phyloP scores from a whole-genome alignment of 2,113 vertebrate genomes.

The Pollachius pollachius region DNA sequence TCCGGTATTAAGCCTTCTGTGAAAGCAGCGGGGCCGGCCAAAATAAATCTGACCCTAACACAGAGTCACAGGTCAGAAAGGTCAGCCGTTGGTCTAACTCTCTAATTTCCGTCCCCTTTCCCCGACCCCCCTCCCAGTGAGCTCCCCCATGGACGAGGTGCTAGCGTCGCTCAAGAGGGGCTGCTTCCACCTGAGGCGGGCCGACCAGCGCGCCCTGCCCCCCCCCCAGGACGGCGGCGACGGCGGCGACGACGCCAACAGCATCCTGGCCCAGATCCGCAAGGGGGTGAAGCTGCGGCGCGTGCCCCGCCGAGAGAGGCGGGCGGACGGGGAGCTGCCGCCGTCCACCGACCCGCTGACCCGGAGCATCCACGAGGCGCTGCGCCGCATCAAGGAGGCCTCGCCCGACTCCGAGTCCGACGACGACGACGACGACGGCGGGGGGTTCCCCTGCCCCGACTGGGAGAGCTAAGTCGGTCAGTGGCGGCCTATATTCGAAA shows the following conservation, averaged over 20 bases:
- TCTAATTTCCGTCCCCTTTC: neutral
- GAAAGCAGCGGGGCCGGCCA: neutral
- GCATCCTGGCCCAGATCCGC: conserved; percentile 96
- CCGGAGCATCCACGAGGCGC: conserved; percentile 94
- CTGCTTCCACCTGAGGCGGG: conserved; percentile 93
- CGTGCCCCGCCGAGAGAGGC: conserved; percentile 82
- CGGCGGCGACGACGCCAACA: conserved; percentile 89
- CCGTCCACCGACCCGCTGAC: conserved; percentile 87
- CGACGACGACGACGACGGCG: conserved; percentile 79
- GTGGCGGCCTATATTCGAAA: neutral
- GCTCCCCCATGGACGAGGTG: conserved; percentile 98
- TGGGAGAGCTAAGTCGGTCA: conserved; percentile 86
- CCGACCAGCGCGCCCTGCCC: conserved; percentile 85
- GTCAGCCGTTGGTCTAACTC: neutral
- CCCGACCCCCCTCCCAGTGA: conserved; percentile 70
- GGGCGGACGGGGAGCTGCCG: conserved; percentile 76
- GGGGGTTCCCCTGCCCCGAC: conserved; percentile 79
- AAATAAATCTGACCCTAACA: too few species aligned
- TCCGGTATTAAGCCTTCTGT: neutral
- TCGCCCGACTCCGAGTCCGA: conserved; percentile 97
- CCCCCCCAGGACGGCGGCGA: conserved; percentile 57
- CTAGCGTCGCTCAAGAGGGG: conserved; percentile 96
- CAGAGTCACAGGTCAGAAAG: too few species aligned
- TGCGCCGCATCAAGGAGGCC: conserved; percentile 95
- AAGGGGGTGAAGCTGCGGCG: conserved; percentile 94